Evolutionary conservation across 92 coral and sea anemone species (phyloP).

Genomic region (Zoanthus solanderi): DNA sequence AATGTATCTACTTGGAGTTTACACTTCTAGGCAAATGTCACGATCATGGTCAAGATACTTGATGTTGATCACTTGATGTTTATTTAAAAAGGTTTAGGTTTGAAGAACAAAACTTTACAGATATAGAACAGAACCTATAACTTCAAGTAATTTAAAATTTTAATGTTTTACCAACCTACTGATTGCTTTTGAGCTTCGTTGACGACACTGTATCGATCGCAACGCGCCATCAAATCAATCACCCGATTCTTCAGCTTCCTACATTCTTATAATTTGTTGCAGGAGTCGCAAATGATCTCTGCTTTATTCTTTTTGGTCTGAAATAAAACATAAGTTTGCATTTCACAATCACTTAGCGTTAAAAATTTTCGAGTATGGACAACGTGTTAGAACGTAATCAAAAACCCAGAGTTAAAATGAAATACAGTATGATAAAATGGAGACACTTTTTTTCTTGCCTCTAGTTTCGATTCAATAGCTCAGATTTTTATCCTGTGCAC

Average conservation of each 20-base stretch:
- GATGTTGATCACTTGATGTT: constrained; percentile 7
- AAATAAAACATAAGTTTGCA: constrained; percentile 2
- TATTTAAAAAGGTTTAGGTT: not conserved
- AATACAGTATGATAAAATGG: constrained; percentile 1
- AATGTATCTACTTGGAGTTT: constrained; percentile 8
- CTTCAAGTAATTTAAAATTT: no score
- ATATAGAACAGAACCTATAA: no score
- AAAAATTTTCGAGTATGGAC: not conserved
- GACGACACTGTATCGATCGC: constrained; percentile 10
- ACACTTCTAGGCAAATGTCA: constrained; percentile 11
- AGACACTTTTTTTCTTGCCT: constrained; percentile 1
- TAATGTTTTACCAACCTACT: not conserved
- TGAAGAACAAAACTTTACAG: no score
- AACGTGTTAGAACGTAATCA: not conserved
- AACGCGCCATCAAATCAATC: not conserved
- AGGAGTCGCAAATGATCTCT: constrained; percentile 1
- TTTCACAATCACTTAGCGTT: not conserved
- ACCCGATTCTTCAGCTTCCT: constrained; percentile 13
- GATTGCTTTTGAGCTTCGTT: constrained; percentile 10
- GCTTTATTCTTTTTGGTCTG: constrained; percentile 16
- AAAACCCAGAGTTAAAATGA: constrained; percentile 12
- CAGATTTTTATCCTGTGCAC: constrained; percentile 18
- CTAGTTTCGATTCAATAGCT: constrained; percentile 9
- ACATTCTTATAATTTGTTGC: not conserved
- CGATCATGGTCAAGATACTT: constrained; percentile 13